Conservation (phyloP, 2,888 invertebrate species). For the Oegoconia quadripuncta region DNA sequence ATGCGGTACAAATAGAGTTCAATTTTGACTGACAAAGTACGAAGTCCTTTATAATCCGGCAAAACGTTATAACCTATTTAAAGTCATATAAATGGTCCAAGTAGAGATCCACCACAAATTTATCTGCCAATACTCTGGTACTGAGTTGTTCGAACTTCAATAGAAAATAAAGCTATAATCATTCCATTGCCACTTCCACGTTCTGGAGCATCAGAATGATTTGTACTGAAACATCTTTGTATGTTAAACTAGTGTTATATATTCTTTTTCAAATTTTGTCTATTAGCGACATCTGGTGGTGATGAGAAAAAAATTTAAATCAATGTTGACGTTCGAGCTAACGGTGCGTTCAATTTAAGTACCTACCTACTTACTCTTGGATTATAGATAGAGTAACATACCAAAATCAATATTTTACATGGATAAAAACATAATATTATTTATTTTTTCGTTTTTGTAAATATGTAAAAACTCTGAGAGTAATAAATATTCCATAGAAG, state of each 20-base stretch:
- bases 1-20: slow-evolving; percentile 73
- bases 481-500: too few species aligned
- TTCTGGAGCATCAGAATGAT: neutral
- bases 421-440: too few species aligned
- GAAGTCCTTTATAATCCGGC: slow-evolving; percentile 32
- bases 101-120: neutral
- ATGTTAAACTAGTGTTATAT: slow-evolving; percentile 5
- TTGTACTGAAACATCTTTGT: neutral
- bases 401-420: too few species aligned
- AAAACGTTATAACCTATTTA: slow-evolving; percentile 16
- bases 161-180: neutral
- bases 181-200: neutral
- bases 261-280: neutral
- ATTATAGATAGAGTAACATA: neutral
- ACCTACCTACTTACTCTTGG: neutral
- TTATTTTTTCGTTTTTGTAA: too few species aligned
- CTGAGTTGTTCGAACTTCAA: neutral
- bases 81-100: neutral
- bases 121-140: neutral
- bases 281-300: slow-evolving; percentile 24
- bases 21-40: slow-evolving; percentile 56
- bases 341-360: slow-evolving; percentile 5
- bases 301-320: slow-evolving; percentile 17
- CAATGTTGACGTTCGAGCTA: slow-evolving; percentile 24
- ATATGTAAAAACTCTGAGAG: too few species aligned